Base-by-base conservation (phyloP, 2,797 vertebrate species). In the Hoplostethus atlanticus region DNA sequence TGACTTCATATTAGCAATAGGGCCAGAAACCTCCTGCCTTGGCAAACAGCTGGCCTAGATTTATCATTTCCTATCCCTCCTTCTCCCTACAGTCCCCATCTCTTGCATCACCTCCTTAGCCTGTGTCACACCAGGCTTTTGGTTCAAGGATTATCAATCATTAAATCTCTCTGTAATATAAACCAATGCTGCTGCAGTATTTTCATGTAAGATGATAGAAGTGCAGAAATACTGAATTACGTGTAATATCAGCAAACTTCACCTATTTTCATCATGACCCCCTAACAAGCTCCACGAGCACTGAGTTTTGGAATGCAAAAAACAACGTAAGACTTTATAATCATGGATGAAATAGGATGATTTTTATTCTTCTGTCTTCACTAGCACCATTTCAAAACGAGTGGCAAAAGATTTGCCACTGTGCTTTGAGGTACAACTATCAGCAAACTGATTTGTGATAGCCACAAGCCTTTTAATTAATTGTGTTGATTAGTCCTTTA, bases 31-130 rank as follows among this genome's bases (percentile, higher is more conserved):
- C 78, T 86, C 81, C 84, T 50, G 74, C 77, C 82, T 87, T 84
- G 77, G 84, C 83, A 87, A 87, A 86, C 81, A 91, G 83, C 84
- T 90, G 77, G 77, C 40, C 44, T n/a, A 81, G 72, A 93, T 92
- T 89, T 62, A 89, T 93, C 84, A 91, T 81, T 83, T 91, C 84
- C 78, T 82, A 71, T 73, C 80, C 77, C 79, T 83, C 47, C 11
- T 76, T 79, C 66, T 76, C 65, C 69, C 46, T 38, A 70, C 59
- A 64, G 73, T 71, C 70, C 52, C 77, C 72, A 78, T 77, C 68
- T 28, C 64, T 69, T 67, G 68, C 64, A 67, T 82, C 76, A 84
- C 64, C 73, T 81, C 77, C 86, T 90, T 87, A 90, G 80, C 80
- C 64, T 72, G 76, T 69, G 67, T 67, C 59, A 7, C 77, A 81